Conservation (phyloP, 1,140 invertebrate genomes). For the Scylla paramamosain region DNA sequence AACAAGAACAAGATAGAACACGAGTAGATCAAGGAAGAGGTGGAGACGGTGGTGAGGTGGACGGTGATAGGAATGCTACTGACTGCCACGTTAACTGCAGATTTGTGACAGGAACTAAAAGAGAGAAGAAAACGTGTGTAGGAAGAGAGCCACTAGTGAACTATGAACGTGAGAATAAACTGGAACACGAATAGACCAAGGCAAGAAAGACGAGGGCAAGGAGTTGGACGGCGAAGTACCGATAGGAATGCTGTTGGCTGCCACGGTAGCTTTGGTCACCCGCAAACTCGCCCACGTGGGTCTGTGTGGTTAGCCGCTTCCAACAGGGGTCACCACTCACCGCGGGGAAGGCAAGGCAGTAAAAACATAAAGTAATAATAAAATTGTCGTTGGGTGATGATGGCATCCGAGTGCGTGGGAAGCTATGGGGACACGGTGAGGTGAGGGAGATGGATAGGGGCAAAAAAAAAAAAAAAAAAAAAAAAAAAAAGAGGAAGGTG, state of each 20-base stretch:
- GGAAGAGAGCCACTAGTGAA: too few species aligned
- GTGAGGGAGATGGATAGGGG: background rate
- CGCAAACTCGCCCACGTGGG: background rate
- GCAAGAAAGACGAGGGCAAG: too few species aligned
- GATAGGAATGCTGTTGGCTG: background rate
- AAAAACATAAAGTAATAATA: conserved; percentile 49
- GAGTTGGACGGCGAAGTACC: too few species aligned
- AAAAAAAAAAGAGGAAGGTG: background rate
- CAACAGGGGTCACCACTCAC: background rate
- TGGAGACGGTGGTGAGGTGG: too few species aligned
- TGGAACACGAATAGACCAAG: too few species aligned
- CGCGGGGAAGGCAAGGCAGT: background rate
- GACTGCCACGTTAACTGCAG: too few species aligned
- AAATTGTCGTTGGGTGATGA: conserved; percentile 54
- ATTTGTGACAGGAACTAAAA: too few species aligned
- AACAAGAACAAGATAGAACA: background rate
- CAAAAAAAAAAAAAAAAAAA: background rate
- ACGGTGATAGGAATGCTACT: too few species aligned
- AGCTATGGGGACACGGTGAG: background rate
- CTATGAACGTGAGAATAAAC: too few species aligned
- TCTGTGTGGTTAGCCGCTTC: background rate
- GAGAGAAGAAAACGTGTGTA: too few species aligned
- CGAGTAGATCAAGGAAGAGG: too few species aligned
- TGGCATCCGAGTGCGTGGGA: conserved; percentile 23
- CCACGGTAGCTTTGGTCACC: background rate